Evolutionary conservation across 2,113 vertebrate species (phyloP).

Genomic region (Furnarius figulus): DNA sequence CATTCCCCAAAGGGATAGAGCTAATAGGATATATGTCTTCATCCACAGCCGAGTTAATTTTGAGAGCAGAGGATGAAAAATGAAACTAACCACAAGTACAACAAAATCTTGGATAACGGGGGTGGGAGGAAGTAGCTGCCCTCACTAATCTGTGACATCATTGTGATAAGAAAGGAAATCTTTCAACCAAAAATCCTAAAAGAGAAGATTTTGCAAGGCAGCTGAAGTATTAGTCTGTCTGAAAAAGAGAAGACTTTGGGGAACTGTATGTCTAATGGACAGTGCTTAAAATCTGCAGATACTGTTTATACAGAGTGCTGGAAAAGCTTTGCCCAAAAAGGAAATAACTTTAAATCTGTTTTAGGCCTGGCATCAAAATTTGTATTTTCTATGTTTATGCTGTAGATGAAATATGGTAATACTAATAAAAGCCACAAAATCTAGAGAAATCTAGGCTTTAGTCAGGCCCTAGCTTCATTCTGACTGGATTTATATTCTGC

Average conservation of each 20-base stretch:
- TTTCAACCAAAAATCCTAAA: constrained; percentile 2
- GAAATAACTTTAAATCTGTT: constrained; percentile 1
- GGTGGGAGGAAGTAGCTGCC: not conserved
- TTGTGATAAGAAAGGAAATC: constrained; percentile 21
- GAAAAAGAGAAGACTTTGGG: not conserved
- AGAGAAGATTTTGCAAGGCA: not conserved
- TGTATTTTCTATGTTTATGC: constrained; percentile 1
- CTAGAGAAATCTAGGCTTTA: not conserved
- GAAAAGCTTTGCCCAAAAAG: not conserved
- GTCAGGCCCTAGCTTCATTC: not conserved
- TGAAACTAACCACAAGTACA: constrained; percentile 21
- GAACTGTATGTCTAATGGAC: not conserved
- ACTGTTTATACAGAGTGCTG: not conserved
- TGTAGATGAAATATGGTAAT: not conserved
- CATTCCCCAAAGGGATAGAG: constrained; percentile 43
- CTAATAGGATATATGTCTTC: constrained; percentile 66
- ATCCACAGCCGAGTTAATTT: constrained; percentile 61
- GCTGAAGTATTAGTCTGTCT: not conserved
- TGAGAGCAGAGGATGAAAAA: constrained; percentile 46
- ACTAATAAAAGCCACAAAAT: not conserved
- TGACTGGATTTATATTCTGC: not conserved
- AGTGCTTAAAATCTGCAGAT: not conserved
- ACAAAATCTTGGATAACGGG: not conserved
- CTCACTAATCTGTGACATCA: constrained; percentile 26
- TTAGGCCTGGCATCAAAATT: not conserved